A percentile compares a stretch with the other conserved stretches of the same genome.
These are phyloP conservation scores for Prionailurus viverrinus DNA, from an alignment of 2,113 vertebrate species.

Conservation along the genomic window DNA sequence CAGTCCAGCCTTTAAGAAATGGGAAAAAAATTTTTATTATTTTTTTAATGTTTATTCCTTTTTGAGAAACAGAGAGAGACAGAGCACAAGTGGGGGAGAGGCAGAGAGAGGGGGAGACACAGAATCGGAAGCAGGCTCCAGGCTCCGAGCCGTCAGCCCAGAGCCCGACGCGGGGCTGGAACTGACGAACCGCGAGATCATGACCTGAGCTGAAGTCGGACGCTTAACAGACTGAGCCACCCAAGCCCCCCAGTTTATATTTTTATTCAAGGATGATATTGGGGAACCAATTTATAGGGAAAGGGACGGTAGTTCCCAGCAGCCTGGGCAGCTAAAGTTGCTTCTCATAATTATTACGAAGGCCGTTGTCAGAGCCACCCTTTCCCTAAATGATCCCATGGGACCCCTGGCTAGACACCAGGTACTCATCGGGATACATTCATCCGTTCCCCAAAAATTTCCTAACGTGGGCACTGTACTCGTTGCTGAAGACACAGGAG, in stretches of 20 bases:
- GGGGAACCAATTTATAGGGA: not conserved
- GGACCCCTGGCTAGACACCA: not conserved
- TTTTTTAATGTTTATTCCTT: no score
- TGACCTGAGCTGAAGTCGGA: no score
- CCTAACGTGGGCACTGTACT: not conserved
- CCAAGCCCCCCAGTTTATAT: no score
- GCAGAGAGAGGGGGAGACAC: no score
- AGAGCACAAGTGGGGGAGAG: no score
- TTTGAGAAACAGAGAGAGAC: no score
- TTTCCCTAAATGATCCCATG: not conserved
- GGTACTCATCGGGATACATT: not conserved
- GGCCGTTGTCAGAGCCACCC: not conserved
- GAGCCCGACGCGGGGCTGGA: no score
- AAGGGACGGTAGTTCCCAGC: not conserved
- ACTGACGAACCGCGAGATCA: no score
- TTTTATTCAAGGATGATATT: slow-evolving; percentile 3
- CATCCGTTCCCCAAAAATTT: not conserved
- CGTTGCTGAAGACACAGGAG: not conserved
- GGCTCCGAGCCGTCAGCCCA: no score
- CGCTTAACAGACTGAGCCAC: no score
- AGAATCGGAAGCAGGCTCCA: no score
- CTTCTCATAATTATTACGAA: not conserved
- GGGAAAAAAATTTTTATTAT: not conserved
- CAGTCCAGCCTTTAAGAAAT: not conserved
- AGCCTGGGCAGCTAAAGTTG: not conserved